Conservation (phyloP, 2,113 vertebrate species). For the Perca flavescens region DNA sequence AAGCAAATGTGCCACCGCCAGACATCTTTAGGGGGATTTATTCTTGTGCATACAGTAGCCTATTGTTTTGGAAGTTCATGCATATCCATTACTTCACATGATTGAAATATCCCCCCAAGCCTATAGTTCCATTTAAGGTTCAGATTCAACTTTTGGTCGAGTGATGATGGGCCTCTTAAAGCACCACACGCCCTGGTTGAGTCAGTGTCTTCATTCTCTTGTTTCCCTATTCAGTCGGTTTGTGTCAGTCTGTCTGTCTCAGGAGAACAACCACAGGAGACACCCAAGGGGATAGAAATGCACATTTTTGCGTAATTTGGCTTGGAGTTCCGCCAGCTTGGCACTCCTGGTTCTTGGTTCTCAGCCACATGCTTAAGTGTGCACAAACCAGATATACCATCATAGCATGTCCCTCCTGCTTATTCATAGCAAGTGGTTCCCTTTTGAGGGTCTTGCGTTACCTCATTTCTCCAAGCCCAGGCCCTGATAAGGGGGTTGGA, state of each 20-base stretch:
- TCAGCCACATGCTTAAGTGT: conserved; percentile 51
- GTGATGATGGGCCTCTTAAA: conserved; percentile 49
- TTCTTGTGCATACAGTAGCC: conserved; percentile 66
- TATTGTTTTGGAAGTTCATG: conserved; percentile 73
- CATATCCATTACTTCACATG: conserved; percentile 71
- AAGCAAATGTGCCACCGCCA: conserved; percentile 54
- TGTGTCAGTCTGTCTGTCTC: conserved; percentile 52
- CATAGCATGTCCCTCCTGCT: background rate
- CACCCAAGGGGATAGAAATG: conserved; percentile 69
- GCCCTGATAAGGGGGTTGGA: conserved; percentile 20
- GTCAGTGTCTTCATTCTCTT: conserved; percentile 53
- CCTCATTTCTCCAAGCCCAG: background rate
- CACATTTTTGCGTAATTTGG: conserved; percentile 73
- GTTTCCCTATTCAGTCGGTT: conserved; percentile 39
- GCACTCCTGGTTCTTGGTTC: conserved; percentile 52
- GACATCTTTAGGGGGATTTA: conserved; percentile 63
- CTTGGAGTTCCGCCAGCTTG: conserved; percentile 58
- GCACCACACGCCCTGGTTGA: conserved; percentile 55
- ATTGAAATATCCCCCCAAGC: conserved; percentile 65
- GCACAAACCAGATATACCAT: conserved; percentile 40
- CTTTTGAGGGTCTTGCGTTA: background rate
- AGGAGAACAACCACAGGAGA: conserved; percentile 54
- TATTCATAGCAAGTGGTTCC: conserved; percentile 13
- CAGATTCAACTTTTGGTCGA: conserved; percentile 64
- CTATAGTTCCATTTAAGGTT: conserved; percentile 56